A percentile compares a stretch with the other conserved stretches of the same genome.
These are phyloP conservation scores for Nematopogon swammerdamellus DNA, from an alignment of 2,888 invertebrate species.

Conservation along the genomic window DNA sequence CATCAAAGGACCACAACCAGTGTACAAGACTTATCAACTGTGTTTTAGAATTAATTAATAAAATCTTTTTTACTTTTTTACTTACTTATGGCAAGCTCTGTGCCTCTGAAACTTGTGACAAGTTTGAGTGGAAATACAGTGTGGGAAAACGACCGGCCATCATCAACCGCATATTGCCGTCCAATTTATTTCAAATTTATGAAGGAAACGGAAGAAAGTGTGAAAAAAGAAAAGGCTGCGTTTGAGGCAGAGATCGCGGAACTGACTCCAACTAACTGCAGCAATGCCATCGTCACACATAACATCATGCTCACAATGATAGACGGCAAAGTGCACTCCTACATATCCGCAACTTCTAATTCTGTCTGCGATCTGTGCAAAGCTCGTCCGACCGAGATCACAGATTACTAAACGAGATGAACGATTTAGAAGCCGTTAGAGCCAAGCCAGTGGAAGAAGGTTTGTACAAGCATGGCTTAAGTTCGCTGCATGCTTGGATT, in stretches of 20 bases:
- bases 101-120: conserved; percentile 1
- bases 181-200: conserved; percentile 7
- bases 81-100: conserved; percentile 2
- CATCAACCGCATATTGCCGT: conserved; percentile 6
- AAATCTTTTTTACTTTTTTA: too few relatives aligned
- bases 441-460: neutral
- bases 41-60: too few relatives aligned
- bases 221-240: conserved; percentile 1
- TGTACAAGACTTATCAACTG: too few relatives aligned
- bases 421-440: conserved; percentile 1
- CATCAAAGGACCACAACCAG: conserved; percentile 2
- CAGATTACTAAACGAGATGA: conserved; percentile 5
- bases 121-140: conserved; percentile 2
- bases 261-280: conserved; percentile 2
- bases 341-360: conserved; percentile 5
- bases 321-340: conserved; percentile 4
- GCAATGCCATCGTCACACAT: conserved; percentile 1
- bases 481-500: conserved; percentile 7
- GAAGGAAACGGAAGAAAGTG: neutral
- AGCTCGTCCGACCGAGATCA: conserved; percentile 4
- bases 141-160: conserved; percentile 7
- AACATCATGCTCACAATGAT: conserved; percentile 5
- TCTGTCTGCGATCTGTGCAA: conserved; percentile 6
- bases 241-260: conserved; percentile 4
- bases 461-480: conserved; percentile 3